phyloP scores from a whole-genome alignment of 2,113 vertebrate genomes.

The Podarcis raffonei region DNA sequence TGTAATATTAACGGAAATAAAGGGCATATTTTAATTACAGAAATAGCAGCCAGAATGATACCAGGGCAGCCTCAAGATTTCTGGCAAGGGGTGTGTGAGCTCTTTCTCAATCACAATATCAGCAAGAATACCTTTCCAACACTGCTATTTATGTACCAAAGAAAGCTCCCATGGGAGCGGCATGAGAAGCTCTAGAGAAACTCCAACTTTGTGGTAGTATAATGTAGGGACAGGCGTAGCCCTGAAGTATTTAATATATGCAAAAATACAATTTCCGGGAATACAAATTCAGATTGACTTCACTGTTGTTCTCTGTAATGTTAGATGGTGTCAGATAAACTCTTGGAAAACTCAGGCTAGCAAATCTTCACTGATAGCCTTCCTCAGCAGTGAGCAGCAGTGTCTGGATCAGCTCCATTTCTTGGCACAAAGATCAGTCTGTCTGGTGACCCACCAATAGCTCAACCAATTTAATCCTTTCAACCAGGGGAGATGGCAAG shows the following conservation, averaged over 20 bases:
- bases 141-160: not conserved
- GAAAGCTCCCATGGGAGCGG: not conserved
- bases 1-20: not conserved
- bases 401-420: slow-evolving; percentile 63
- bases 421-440: slow-evolving; percentile 60
- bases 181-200: not conserved
- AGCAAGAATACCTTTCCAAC: not conserved
- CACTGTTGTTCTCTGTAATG: not conserved
- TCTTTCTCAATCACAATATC: not conserved
- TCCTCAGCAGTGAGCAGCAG: slow-evolving; percentile 51
- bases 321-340: slow-evolving; percentile 20
- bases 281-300: not conserved
- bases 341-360: slow-evolving; percentile 41
- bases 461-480: slow-evolving; percentile 61
- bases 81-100: no score
- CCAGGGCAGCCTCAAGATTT: no score
- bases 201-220: not conserved
- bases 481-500: slow-evolving; percentile 22
- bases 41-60: not conserved
- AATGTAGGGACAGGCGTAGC: not conserved
- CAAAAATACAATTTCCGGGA: not conserved
- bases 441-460: slow-evolving; percentile 49
- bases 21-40: not conserved
- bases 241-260: not conserved
- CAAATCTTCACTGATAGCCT: slow-evolving; percentile 32